Base-by-base conservation (phyloP, 2,113 vertebrate genomes). In the Rissa tridactyla region DNA sequence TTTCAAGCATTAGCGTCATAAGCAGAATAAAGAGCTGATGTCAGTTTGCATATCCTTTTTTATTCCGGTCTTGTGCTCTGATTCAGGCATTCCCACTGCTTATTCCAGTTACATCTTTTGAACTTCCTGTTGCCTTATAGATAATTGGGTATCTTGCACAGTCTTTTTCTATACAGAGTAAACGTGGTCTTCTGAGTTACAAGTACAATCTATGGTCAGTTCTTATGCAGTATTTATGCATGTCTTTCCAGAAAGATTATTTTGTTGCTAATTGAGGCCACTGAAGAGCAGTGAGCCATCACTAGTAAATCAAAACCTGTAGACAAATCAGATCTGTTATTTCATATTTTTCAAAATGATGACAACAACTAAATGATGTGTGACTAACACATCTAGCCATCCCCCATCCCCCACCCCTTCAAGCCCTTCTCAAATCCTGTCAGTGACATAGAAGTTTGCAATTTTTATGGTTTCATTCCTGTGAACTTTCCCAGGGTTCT, bases 21-120 rank as follows among this genome's bases (percentile, higher is more conserved):
- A 80, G 40, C 9, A 4, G 44, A 93, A 86, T 60, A 90, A 90
- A 94, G 44, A 90, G 46, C 32, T 34, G 13, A 55, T 68, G 32
- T 60, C 95, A 64, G 76, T 86, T 88, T 90, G 68, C 58, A 71
- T 92, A 71, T 72, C 30, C 61, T 72, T 66, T 94, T 88, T 85
- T 92, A 81, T 78, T 92, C 64, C 55, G 71, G n/a, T 54, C 68
- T 36, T 55, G 47, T 84, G 55, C 72, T 93, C 76, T 71, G n/a
- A 88, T 95, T 86, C 75, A 88, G 92, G 54, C 82, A 90, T 86
- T 93, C 80, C 69, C 64, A 91, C 65, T 94, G 92, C 86, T 96
- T 93, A 88, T 88, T 82, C 77, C 46, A 89, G 83, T 84, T 89
- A 73, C 34, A 64, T 64, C 77, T 92, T 92, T 91, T 94, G 82